Conservation (phyloP, 2,888 invertebrate genomes). For the Gastrophysa polygoni region DNA sequence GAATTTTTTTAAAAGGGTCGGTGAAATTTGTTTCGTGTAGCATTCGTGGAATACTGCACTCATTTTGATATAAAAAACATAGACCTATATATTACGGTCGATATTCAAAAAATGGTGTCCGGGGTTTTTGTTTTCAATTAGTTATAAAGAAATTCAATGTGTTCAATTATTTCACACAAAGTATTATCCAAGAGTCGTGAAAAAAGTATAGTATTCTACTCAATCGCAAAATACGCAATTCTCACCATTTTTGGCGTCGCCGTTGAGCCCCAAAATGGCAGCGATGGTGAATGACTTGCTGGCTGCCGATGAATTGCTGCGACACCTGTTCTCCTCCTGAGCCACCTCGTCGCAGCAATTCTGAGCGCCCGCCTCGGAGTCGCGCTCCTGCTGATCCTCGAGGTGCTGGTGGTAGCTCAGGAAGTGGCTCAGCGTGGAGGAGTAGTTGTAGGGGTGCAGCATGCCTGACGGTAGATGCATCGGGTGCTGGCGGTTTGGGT, state of each 20-base stretch:
- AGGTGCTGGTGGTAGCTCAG: constrained; percentile 53
- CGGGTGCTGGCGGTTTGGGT: neutral
- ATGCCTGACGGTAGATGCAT: constrained; percentile 35
- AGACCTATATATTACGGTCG: no score
- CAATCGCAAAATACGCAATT: neutral
- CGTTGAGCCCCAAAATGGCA: constrained; percentile 76
- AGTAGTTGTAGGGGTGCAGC: constrained; percentile 57
- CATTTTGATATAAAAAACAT: no score
- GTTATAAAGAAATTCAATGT: no score
- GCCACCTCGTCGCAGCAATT: constrained; percentile 50
- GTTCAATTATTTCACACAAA: no score
- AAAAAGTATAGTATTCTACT: no score
- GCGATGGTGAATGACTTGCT: constrained; percentile 82
- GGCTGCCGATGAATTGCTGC: constrained; percentile 48
- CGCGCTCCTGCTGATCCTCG: constrained; percentile 47
- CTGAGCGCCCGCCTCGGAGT: constrained; percentile 47
- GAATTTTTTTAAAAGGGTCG: no score
- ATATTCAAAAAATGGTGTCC: no score
- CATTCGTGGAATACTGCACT: no score
- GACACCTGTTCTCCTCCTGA: constrained; percentile 49
- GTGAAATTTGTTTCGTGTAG: no score
- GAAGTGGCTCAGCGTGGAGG: constrained; percentile 55
- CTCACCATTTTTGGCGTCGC: constrained; percentile 44
- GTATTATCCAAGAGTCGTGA: no score
- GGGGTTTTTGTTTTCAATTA: no score